Conservation (phyloP, 2,888 invertebrate genomes). For the Esperia sulphurella region DNA sequence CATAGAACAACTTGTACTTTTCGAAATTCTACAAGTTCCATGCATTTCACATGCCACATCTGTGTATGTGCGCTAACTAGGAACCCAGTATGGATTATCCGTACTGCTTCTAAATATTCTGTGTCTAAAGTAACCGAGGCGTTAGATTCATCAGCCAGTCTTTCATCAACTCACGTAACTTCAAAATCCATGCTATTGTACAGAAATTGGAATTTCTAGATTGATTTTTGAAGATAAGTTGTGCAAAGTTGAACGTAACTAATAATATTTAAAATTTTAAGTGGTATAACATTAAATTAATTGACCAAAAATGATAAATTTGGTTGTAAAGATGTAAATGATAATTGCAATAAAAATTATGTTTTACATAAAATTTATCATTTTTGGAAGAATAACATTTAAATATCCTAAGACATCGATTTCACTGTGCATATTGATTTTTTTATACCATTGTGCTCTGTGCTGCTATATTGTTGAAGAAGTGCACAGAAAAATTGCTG, state of each 20-base stretch:
- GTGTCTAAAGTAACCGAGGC: conserved; percentile 49
- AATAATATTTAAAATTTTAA: conserved; percentile 23
- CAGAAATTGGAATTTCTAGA: conserved; percentile 66
- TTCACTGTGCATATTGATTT: conserved; percentile 42
- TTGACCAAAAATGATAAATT: conserved; percentile 49
- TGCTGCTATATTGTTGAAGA: conserved; percentile 44
- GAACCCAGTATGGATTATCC: background rate
- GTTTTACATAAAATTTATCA: conserved; percentile 32
- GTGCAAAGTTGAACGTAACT: conserved; percentile 40
- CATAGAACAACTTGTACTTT: too few relatives aligned
- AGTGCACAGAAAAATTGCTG: conserved; percentile 56
- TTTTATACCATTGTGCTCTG: conserved; percentile 47
- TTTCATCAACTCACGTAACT: conserved; percentile 41
- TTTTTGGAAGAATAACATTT: conserved; percentile 33
- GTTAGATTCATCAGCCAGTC: conserved; percentile 68
- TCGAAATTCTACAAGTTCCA: too few relatives aligned
- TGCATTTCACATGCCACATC: background rate
- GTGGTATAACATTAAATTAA: conserved; percentile 15
- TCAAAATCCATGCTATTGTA: conserved; percentile 71
- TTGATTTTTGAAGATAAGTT: conserved; percentile 32
- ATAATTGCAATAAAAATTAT: conserved; percentile 1
- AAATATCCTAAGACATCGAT: conserved; percentile 42
- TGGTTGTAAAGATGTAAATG: conserved; percentile 4
- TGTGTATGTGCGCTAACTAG: background rate
- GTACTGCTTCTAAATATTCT: conserved; percentile 11